phyloP scores from a whole-genome alignment of 1,140 invertebrate species.

The Habropoda laboriosa region DNA sequence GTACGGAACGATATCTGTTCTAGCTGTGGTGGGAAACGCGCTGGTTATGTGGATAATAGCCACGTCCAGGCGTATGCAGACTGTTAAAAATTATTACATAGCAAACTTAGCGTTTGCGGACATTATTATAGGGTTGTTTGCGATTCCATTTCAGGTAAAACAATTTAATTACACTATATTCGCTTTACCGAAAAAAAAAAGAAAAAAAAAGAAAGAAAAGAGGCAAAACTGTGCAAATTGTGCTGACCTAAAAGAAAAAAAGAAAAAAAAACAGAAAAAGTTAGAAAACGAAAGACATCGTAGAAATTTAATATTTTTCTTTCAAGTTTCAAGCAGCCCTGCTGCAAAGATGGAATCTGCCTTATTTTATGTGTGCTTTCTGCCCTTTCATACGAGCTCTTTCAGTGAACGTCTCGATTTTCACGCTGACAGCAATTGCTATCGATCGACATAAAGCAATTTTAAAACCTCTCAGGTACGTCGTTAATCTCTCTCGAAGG shows the following conservation, averaged over 20 bases:
- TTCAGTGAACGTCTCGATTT: slow-evolving; percentile 91
- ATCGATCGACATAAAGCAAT: slow-evolving; percentile 89
- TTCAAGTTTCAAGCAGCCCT: slow-evolving; percentile 91
- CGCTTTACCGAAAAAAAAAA: background rate
- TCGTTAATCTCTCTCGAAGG: background rate
- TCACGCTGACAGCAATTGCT: slow-evolving; percentile 91
- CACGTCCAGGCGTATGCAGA: slow-evolving; percentile 88
- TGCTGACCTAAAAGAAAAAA: too few relatives aligned
- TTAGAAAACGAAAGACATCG: too few relatives aligned
- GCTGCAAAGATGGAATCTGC: slow-evolving; percentile 91
- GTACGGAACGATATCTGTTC: slow-evolving; percentile 90
- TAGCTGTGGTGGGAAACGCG: slow-evolving; percentile 91
- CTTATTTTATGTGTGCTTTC: slow-evolving; percentile 91
- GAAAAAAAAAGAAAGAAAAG: too few relatives aligned
- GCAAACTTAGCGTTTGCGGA: slow-evolving; percentile 90
- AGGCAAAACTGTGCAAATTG: too few relatives aligned
- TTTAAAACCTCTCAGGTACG: slow-evolving; percentile 86
- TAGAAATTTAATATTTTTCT: too few relatives aligned
- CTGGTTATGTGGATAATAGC: slow-evolving; percentile 92
- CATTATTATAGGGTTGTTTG: slow-evolving; percentile 89
- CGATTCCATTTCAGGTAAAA: slow-evolving; percentile 90
- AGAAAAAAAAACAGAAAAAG: too few relatives aligned
- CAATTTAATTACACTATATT: background rate
- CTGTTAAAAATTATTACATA: slow-evolving; percentile 92
- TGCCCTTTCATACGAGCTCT: slow-evolving; percentile 91